phyloP scores from a whole-genome alignment of 2,888 invertebrate species.

The Zaprionus bogoriensis region DNA sequence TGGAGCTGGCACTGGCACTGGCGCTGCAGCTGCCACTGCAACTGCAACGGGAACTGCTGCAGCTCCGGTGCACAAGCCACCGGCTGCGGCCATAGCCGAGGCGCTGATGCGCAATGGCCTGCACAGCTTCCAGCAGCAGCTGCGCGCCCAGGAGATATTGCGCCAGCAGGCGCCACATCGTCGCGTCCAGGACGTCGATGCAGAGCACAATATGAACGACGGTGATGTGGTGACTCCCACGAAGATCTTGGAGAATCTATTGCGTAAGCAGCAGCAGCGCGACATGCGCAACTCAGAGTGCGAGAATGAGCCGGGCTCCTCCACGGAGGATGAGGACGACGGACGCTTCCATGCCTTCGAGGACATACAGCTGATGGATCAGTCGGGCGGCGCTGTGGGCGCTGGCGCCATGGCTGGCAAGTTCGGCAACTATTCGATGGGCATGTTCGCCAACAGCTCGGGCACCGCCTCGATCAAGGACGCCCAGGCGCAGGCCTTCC shows the following conservation, averaged over 20 bases:
- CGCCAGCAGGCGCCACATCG: slow-evolving; percentile 60
- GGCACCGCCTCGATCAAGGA: slow-evolving; percentile 51
- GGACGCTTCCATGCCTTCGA: slow-evolving; percentile 81
- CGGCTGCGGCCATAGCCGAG: slow-evolving; percentile 81
- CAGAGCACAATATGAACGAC: neutral
- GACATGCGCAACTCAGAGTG: slow-evolving; percentile 63
- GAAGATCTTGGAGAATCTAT: slow-evolving; percentile 74
- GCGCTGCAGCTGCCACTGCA: neutral
- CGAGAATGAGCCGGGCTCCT: slow-evolving; percentile 69
- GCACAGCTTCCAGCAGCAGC: slow-evolving; percentile 85
- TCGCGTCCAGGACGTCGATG: slow-evolving; percentile 38
- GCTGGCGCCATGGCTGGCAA: slow-evolving; percentile 21
- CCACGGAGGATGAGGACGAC: slow-evolving; percentile 80
- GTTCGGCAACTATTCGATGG: slow-evolving; percentile 48
- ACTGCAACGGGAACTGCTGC: slow-evolving; percentile 11
- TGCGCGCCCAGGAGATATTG: slow-evolving; percentile 79
- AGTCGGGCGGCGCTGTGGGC: slow-evolving; percentile 34
- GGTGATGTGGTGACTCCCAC: slow-evolving; percentile 47
- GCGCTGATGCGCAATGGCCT: slow-evolving; percentile 83
- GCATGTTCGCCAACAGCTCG: slow-evolving; percentile 46
- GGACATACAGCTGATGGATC: slow-evolving; percentile 82
- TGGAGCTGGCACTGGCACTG: too few species aligned
- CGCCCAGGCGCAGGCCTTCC: slow-evolving; percentile 78
- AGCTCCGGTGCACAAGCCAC: slow-evolving; percentile 61
- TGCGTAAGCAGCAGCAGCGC: slow-evolving; percentile 70